These are phyloP conservation scores for Bothrops alternatus DNA, from an alignment of 2,797 vertebrate species.

Conservation along the genomic window DNA sequence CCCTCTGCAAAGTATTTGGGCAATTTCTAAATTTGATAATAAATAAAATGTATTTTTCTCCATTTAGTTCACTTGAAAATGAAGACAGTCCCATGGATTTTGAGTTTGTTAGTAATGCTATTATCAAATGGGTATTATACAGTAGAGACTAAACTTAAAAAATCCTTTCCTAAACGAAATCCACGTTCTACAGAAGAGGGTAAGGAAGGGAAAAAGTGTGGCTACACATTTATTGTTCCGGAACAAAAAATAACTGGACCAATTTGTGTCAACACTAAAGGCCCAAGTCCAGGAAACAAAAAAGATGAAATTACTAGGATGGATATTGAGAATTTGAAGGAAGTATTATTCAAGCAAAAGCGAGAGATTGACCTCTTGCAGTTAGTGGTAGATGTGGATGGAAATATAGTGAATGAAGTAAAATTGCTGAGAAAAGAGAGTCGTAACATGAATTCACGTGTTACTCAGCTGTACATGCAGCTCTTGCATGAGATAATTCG, in stretches of 20 bases:
- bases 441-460: slow-evolving; percentile 98
- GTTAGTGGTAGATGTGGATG: slow-evolving; percentile 93
- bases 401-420: slow-evolving; percentile 96
- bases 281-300: slow-evolving; percentile 78
- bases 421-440: slow-evolving; percentile 97
- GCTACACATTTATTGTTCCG: slow-evolving; percentile 94
- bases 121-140: slow-evolving; percentile 62
- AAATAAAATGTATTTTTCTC: slow-evolving; percentile 31
- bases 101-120: slow-evolving; percentile 79
- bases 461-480: slow-evolving; percentile 99
- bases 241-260: slow-evolving; percentile 96
- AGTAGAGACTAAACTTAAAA: slow-evolving; percentile 50
- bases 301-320: slow-evolving; percentile 92
- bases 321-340: slow-evolving; percentile 92
- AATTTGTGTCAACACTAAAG: slow-evolving; percentile 89
- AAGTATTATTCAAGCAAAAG: slow-evolving; percentile 90
- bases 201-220: slow-evolving; percentile 85
- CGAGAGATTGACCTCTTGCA: slow-evolving; percentile 93
- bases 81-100: slow-evolving; percentile 79
- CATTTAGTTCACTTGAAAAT: slow-evolving; percentile 65
- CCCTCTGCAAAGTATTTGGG: neutral
- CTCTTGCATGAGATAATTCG: slow-evolving; percentile 98
- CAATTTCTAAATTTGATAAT: neutral
- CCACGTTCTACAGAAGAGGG: slow-evolving; percentile 69
- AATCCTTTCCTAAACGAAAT: slow-evolving; percentile 66